Evolutionary conservation across 2,888 invertebrate genomes (phyloP).

Genomic region (Ormyrus rosae): DNA sequence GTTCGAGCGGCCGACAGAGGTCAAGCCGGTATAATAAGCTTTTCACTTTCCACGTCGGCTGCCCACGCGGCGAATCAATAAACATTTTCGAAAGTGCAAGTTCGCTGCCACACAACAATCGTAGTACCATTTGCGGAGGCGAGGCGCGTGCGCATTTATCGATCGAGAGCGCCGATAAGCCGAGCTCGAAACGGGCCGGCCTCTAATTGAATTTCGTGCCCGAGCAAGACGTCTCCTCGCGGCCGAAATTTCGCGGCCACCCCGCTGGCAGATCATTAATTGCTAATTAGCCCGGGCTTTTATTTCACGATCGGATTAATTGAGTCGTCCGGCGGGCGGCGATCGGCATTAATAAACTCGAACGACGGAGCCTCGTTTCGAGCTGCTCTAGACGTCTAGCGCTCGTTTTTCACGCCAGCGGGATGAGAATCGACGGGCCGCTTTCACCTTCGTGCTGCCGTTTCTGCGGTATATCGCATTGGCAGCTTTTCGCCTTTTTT

Average conservation of each 20-base stretch:
- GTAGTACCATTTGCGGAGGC: background rate
- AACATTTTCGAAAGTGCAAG: constrained; percentile 12
- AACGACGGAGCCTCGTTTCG: background rate
- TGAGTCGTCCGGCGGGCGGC: constrained; percentile 1
- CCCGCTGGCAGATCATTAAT: constrained; percentile 7
- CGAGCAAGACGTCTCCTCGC: background rate
- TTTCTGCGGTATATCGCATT: background rate
- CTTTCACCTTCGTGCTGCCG: constrained; percentile 20
- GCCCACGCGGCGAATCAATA: constrained; percentile 4
- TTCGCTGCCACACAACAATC: background rate
- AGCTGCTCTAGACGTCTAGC: background rate
- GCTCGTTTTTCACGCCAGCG: background rate
- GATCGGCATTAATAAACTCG: constrained; percentile 12
- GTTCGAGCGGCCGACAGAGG: background rate
- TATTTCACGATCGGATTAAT: constrained; percentile 4
- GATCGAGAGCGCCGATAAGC: constrained; percentile 3
- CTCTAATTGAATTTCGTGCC: background rate
- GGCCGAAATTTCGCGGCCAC: background rate
- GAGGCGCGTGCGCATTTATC: background rate
- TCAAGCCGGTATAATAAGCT: constrained; percentile 20
- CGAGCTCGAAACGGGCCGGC: background rate
- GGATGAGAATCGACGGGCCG: background rate
- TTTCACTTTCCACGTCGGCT: constrained; percentile 28
- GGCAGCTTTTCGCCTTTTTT: constrained; percentile 12
- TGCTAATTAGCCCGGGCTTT: background rate